These are phyloP conservation scores for Emydura subglobosa DNA, from an alignment of 2,113 vertebrate genomes.

Conservation along the genomic window DNA sequence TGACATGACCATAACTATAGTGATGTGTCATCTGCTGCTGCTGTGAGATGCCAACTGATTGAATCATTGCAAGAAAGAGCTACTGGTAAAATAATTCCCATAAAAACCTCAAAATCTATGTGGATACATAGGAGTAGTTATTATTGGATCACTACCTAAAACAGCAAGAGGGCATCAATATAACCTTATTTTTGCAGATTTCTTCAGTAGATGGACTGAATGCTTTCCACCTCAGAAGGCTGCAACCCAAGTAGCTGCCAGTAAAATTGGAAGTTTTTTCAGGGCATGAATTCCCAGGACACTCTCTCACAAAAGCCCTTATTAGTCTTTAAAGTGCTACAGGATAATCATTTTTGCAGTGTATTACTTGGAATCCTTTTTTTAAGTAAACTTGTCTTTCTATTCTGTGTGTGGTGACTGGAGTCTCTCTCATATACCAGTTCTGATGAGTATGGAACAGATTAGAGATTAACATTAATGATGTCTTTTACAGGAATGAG, in stretches of 20 bases:
- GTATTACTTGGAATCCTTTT: background rate
- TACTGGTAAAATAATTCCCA: background rate
- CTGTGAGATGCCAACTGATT: background rate
- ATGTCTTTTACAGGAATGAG: conserved; percentile 23
- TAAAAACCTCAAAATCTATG: background rate
- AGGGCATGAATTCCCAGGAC: background rate
- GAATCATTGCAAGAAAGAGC: background rate
- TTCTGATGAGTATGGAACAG: background rate
- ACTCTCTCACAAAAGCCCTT: background rate
- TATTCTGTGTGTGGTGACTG: background rate
- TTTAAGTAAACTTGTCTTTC: background rate
- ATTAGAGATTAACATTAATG: conserved; percentile 42
- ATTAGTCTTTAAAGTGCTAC: too few relatives aligned
- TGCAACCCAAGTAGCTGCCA: background rate
- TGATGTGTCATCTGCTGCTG: background rate
- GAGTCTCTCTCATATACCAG: background rate
- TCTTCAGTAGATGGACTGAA: background rate
- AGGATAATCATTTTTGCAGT: too few relatives aligned
- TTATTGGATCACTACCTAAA: background rate
- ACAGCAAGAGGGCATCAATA: background rate
- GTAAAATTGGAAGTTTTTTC: background rate
- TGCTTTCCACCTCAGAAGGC: background rate
- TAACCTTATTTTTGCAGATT: background rate
- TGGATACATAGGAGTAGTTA: background rate
- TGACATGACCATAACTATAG: background rate